Base-by-base conservation (phyloP, 2,113 vertebrate species). In the Grus americana region DNA sequence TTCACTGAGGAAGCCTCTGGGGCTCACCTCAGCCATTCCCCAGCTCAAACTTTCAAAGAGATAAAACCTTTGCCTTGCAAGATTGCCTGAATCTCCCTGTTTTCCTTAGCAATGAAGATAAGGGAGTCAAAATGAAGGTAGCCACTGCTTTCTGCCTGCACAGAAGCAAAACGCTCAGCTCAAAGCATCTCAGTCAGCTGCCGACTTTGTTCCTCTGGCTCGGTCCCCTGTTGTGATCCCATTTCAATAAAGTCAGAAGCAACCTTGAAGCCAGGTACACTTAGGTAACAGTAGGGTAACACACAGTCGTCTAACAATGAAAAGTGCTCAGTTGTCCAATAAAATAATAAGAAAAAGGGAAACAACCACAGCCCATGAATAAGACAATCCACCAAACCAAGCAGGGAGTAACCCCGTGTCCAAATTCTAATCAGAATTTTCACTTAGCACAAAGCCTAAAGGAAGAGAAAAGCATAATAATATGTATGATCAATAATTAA, bases 281-380 rank as follows among this genome's bases (percentile, higher is more conserved):
- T 75, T 15, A 6, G n/a, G 57, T n/a, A 61, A 61, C 24, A 36
- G 63, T 5, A 29, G 20, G 15, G n/a, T 57, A 46, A n/a, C n/a
- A 57, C 29, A 17, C 4, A 32, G 54, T 14, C 54, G 34, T 24
- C 71, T 49, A 46, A 29, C 23, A 74, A 3, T 4, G 58, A 46
- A 36, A 74, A 70, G 10, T 44, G 16, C 27, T 16, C 54, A 15
- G 24, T 2, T 54, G 5, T 13, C n/a, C 30, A 49, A 18, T 11
- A 58, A 80, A 75, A 61, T 34, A 34, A 18, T 20, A 32, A 27
- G 26, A 27, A 29, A 42, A 24, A 5, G 1, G 2, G 27, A 42
- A 50, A 24, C 36, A 15, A 18, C 17, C 4, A 13, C 21, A 50
- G 34, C 0, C 44, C 24, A 10, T 1, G 12, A 70, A 8, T n/a